Percentiles rank a stretch among this genome's conserved stretches.
These are phyloP conservation scores for Mactra quadrangularis DNA, from an alignment of 1,140 invertebrate genomes.

Conservation along the genomic window DNA sequence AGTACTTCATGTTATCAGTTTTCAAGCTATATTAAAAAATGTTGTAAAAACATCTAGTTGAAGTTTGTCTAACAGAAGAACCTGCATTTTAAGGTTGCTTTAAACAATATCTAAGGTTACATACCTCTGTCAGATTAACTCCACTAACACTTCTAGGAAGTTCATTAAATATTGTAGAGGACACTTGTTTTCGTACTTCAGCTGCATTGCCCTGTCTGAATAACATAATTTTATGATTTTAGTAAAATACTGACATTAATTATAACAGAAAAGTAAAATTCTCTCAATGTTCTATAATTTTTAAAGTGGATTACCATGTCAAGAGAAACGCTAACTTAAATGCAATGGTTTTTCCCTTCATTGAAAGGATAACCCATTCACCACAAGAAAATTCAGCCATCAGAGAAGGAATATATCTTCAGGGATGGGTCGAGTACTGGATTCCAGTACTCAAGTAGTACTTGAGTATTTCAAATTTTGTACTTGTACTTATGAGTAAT, in stretches of 20 bases:
- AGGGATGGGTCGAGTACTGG: too few relatives aligned
- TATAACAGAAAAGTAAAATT: background rate
- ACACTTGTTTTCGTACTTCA: slow-evolving; percentile 90
- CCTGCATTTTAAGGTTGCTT: too few relatives aligned
- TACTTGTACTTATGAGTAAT: too few relatives aligned
- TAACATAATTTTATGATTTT: slow-evolving; percentile 55
- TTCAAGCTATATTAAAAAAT: too few relatives aligned
- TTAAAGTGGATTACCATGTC: background rate
- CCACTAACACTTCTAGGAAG: slow-evolving; percentile 78
- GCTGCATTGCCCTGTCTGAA: slow-evolving; percentile 89
- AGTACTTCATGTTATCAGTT: too few relatives aligned
- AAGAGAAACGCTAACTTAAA: background rate
- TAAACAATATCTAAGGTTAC: too few relatives aligned
- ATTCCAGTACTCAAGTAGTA: too few relatives aligned
- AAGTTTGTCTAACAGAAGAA: too few relatives aligned
- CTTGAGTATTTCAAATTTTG: too few relatives aligned
- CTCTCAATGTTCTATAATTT: background rate
- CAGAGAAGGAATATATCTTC: background rate
- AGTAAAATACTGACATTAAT: background rate
- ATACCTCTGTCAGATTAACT: slow-evolving; percentile 82
- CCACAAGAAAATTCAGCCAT: background rate
- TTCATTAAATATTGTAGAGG: slow-evolving; percentile 79
- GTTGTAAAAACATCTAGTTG: too few relatives aligned
- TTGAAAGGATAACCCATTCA: background rate
- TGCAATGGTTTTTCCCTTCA: background rate